Evolutionary conservation across 2,888 invertebrate species (phyloP).

Genomic region (Yponomeuta plumbellus): DNA sequence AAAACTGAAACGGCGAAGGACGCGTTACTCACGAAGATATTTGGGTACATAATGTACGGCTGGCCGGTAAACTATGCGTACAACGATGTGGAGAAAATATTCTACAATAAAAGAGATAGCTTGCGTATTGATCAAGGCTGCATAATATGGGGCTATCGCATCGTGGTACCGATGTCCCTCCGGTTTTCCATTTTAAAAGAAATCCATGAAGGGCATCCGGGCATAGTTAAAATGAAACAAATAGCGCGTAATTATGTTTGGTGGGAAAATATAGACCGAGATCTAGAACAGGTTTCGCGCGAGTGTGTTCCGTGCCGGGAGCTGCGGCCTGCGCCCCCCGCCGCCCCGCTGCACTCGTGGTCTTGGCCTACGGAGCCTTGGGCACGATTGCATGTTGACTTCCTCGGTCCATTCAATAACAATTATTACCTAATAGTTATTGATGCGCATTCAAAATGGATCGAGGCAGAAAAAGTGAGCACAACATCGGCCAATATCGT

Average conservation of each 20-base stretch:
- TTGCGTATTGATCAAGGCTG: too few species aligned
- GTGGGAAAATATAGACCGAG: constrained; percentile 27
- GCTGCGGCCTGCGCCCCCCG: constrained; percentile 8
- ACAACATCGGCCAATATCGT: constrained; percentile 19
- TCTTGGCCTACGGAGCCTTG: constrained; percentile 14
- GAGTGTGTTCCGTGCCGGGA: constrained; percentile 25
- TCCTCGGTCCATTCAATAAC: constrained; percentile 22
- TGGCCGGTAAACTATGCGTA: constrained; percentile 24
- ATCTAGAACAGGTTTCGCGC: constrained; percentile 25
- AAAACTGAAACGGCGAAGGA: constrained; percentile 22
- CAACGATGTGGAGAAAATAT: too few species aligned
- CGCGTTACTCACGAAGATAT: constrained; percentile 23
- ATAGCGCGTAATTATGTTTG: constrained; percentile 26
- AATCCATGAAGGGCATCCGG: too few species aligned
- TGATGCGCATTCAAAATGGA: constrained; percentile 29
- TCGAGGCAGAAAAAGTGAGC: constrained; percentile 24
- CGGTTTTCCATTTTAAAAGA: too few species aligned
- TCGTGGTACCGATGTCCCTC: too few species aligned
- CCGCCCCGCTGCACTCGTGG: constrained; percentile 15
- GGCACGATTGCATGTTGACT: constrained; percentile 19
- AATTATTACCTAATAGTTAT: constrained; percentile 26
- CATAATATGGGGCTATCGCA: too few species aligned
- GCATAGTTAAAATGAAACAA: constrained; percentile 28
- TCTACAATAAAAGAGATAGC: too few species aligned
- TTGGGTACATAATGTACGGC: constrained; percentile 24